Conservation (phyloP, 1,140 invertebrate species). For the Olivierus martensii region DNA sequence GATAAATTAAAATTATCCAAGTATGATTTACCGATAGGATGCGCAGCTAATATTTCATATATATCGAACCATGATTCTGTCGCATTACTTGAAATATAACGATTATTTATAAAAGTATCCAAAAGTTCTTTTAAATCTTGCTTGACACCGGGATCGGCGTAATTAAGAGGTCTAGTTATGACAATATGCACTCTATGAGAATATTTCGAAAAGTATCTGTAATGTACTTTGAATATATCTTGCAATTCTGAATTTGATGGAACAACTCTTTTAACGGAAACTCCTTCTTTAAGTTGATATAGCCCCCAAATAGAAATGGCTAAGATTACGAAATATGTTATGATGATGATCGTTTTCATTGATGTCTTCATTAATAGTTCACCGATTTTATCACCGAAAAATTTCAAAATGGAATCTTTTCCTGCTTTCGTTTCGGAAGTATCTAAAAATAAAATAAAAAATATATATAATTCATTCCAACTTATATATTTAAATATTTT, state of each 20-base stretch:
- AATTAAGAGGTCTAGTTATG: conserved; percentile 63
- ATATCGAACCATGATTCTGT: conserved; percentile 81
- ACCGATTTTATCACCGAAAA: conserved; percentile 69
- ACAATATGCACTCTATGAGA: conserved; percentile 79
- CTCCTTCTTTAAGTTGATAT: conserved; percentile 71
- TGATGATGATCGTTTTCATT: conserved; percentile 58
- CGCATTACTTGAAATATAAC: conserved; percentile 56
- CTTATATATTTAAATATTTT: too few relatives aligned
- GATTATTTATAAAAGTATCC: conserved; percentile 58
- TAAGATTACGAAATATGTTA: conserved; percentile 64
- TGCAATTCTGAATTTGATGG: conserved; percentile 78
- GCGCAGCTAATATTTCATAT: conserved; percentile 58
- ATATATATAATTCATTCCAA: too few relatives aligned
- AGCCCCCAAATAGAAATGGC: conserved; percentile 72
- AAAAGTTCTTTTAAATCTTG: conserved; percentile 61
- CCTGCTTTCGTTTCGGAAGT: conserved; percentile 22
- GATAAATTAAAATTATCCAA: conserved; percentile 51
- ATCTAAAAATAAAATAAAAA: too few relatives aligned
- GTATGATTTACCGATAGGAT: conserved; percentile 47
- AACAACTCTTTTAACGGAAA: conserved; percentile 68
- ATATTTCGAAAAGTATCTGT: conserved; percentile 75
- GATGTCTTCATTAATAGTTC: conserved; percentile 54
- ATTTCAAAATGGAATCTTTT: conserved; percentile 70
- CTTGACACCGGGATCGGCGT: conserved; percentile 64
- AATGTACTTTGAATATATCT: conserved; percentile 71